A percentile compares a stretch with the other conserved stretches of the same genome.
Evolutionary conservation across 2,797 vertebrate species (phyloP).

Genomic region (Melanotaenia parkinsoni): DNA sequence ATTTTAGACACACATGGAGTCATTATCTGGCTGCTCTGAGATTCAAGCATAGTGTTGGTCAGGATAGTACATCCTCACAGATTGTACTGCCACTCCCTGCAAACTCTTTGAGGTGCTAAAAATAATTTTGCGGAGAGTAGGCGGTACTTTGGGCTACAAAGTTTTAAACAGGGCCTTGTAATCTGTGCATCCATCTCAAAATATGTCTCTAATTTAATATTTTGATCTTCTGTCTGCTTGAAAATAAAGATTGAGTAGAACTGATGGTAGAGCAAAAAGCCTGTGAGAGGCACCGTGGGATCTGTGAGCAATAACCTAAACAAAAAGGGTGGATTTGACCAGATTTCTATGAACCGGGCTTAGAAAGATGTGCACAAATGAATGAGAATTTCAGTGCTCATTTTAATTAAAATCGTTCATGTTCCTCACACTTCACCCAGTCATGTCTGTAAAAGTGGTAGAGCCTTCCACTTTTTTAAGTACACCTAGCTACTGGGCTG

Average conservation of each 20-base stretch:
- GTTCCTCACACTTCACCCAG: not conserved
- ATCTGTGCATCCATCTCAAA: conserved; percentile 35
- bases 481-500: too few relatives aligned
- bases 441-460: not conserved
- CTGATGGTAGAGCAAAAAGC: conserved; percentile 2
- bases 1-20: not conserved
- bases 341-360: not conserved
- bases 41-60: not conserved
- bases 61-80: conserved; percentile 3
- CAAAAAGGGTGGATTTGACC: conserved; percentile 23
- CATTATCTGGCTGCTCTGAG: not conserved
- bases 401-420: not conserved
- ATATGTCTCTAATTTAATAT: conserved; percentile 37
- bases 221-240: conserved; percentile 6
- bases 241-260: conserved; percentile 14
- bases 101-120: conserved; percentile 46
- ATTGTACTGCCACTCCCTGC: conserved; percentile 8
- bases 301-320: conserved; percentile 17
- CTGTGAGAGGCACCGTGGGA: conserved; percentile 33
- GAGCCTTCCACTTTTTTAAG: not conserved
- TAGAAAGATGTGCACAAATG: not conserved
- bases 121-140: conserved; percentile 38
- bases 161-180: conserved; percentile 33
- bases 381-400: not conserved
- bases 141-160: conserved; percentile 6